Evolutionary conservation across 2,888 invertebrate genomes (phyloP), one percentile per base, ranked within the genome.

Genomic region (Limenitis camilla): DNA sequence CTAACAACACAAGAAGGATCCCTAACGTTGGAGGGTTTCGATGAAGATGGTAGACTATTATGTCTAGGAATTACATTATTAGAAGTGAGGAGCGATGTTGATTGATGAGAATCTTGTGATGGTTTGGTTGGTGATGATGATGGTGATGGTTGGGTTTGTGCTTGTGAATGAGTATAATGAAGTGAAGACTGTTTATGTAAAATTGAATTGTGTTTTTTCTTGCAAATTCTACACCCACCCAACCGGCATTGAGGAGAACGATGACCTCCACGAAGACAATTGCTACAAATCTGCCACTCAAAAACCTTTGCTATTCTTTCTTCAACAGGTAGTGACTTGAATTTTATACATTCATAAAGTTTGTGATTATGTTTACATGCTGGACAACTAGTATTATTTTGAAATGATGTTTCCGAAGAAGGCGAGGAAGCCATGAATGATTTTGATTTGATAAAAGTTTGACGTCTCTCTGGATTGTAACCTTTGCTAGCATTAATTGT

Each of bases 261-360:
- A 41, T 55, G 55, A 5, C 55, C 55, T 9, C 33, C 28, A n/a
- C 55, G 45, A 5, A 55, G 38, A 40, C 55, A 55, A 8, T 55
- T 55, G 8, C 2, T 35, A 52, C 55, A 55, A 4, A 55, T 28
- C 10, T 48, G 39, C 31, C 31, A 51, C 40, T 45, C 7, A 40
- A 31, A 38, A 30, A 46, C 41, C 33, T 33, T 47, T 8, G 50
- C 4, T 6, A 38, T 50, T 5, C 50, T 29, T 5, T 50, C 46
- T 8, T 50, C 42, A 11, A 50, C 39, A 31, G 54, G 40, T 35
- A 47, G n/a, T 6, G 46, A 11, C 40, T 50, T 50, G 11, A 54
- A 54, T 39, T 31, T 42, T 8, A 31, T 6, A 31, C 53, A 53
- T 9, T 53, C 46, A 46, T 46, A 41, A 40, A 54, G 29, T 4